Percentiles rank a stretch among this genome's conserved stretches.
Evolutionary conservation across 2,888 invertebrate genomes (phyloP).

Genomic region (Netelia virgata): DNA sequence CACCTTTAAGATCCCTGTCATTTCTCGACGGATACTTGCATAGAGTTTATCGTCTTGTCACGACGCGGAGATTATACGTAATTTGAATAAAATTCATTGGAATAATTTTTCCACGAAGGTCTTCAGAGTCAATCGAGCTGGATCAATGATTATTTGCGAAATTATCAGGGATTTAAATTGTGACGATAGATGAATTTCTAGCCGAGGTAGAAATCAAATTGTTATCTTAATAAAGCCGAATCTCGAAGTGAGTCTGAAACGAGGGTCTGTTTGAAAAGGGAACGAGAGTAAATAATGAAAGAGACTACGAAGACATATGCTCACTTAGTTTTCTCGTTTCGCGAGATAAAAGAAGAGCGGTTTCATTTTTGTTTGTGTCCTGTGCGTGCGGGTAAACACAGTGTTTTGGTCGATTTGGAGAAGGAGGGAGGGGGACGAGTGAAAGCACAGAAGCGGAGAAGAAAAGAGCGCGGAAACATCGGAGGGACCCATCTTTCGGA

Average conservation of each 20-base stretch:
- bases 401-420: slow-evolving; percentile 60
- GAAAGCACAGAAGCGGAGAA: slow-evolving; percentile 70
- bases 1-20: slow-evolving; percentile 62
- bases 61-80: too few species aligned
- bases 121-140: too few species aligned
- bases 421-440: slow-evolving; percentile 61
- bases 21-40: slow-evolving; percentile 37
- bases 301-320: slow-evolving; percentile 82
- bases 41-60: slow-evolving; percentile 22
- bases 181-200: too few species aligned
- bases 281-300: slow-evolving; percentile 78
- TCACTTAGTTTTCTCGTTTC: slow-evolving; percentile 73
- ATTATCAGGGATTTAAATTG: too few species aligned
- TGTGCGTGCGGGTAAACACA: slow-evolving; percentile 39
- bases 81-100: too few species aligned
- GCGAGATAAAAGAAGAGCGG: slow-evolving; percentile 62
- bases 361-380: slow-evolving; percentile 40
- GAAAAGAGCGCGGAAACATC: slow-evolving; percentile 69
- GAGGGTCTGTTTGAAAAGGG: slow-evolving; percentile 4
- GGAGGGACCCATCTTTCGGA: slow-evolving; percentile 73
- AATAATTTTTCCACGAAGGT: too few species aligned
- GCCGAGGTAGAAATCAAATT: too few species aligned
- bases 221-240: too few species aligned
- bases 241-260: too few species aligned
- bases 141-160: too few species aligned